Percentiles rank a stretch among this genome's conserved stretches.
These are phyloP conservation scores for Andrena dorsata DNA, from an alignment of 2,888 invertebrate genomes.

Conservation along the genomic window DNA sequence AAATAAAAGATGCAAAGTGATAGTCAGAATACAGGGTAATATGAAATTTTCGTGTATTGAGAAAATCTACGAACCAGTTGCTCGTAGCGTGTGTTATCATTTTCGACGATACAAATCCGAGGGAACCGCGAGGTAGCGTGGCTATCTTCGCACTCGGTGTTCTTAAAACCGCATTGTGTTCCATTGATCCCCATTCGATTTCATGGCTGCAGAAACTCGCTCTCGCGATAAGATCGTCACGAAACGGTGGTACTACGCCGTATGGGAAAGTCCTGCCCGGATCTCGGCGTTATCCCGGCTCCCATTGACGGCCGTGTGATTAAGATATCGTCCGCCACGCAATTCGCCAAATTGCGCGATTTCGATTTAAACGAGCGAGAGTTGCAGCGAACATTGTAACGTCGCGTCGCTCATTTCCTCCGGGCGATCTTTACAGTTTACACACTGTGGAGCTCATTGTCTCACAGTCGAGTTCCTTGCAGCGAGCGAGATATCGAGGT, in stretches of 20 bases:
- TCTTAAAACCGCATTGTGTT: constrained; percentile 48
- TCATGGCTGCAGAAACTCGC: constrained; percentile 49
- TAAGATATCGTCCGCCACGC: constrained; percentile 47
- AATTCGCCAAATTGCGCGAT: constrained; percentile 53
- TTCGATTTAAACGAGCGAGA: constrained; percentile 42
- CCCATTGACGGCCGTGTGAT: constrained; percentile 49
- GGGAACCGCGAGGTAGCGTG: constrained; percentile 14
- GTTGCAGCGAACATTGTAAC: constrained; percentile 11
- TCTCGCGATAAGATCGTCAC: constrained; percentile 45
- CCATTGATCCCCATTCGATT: constrained; percentile 56
- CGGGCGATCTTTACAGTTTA: constrained; percentile 1
- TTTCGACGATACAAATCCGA: constrained; percentile 23
- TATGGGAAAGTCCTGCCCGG: constrained; percentile 31
- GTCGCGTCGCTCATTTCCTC: constrained; percentile 16
- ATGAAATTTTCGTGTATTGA: neutral
- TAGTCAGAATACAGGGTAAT: neutral
- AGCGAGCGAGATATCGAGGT: neutral
- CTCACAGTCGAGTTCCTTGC: constrained; percentile 3
- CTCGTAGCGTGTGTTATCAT: constrained; percentile 28
- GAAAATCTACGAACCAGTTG: neutral
- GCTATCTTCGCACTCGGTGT: constrained; percentile 35
- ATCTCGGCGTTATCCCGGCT: constrained; percentile 31
- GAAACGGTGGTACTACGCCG: constrained; percentile 34
- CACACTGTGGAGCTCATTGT: constrained; percentile 5
- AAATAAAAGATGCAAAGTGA: neutral